Evolutionary conservation across 2,797 vertebrate species (phyloP).

Genomic region (Enteromius paludinosus): DNA sequence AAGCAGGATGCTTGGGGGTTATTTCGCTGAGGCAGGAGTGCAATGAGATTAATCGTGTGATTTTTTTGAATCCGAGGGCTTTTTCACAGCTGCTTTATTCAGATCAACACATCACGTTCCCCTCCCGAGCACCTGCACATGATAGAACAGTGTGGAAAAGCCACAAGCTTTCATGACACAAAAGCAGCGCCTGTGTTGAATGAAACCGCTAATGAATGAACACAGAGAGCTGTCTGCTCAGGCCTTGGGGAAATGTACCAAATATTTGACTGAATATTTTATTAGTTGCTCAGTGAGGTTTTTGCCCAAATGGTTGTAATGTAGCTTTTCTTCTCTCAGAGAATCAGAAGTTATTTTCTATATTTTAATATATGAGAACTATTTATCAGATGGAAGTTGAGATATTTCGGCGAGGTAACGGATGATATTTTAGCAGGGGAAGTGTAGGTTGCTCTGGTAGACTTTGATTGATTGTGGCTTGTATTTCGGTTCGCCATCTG

Average conservation of each 20-base stretch:
- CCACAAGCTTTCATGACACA: slow-evolving; percentile 19
- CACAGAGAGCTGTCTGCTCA: slow-evolving; percentile 29
- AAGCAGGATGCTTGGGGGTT: slow-evolving; percentile 1
- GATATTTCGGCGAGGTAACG: neutral
- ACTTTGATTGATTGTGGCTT: slow-evolving; percentile 8
- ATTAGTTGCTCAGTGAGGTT: slow-evolving; percentile 35
- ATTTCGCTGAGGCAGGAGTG: slow-evolving; percentile 37
- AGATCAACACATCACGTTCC: slow-evolving; percentile 14
- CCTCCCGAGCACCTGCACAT: slow-evolving; percentile 9
- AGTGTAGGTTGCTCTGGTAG: slow-evolving; percentile 3
- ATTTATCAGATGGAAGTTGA: slow-evolving; percentile 25
- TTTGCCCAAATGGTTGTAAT: slow-evolving; percentile 46
- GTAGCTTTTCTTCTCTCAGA: slow-evolving; percentile 47
- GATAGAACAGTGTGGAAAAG: slow-evolving; percentile 27
- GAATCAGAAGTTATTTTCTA: slow-evolving; percentile 39
- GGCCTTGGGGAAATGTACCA: slow-evolving; percentile 45
- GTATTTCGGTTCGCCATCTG: slow-evolving; percentile 1
- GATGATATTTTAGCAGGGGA: neutral
- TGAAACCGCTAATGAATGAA: slow-evolving; percentile 10
- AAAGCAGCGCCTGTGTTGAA: slow-evolving; percentile 30
- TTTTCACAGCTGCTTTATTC: slow-evolving; percentile 37
- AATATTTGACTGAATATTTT: slow-evolving; percentile 44
- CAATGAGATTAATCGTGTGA: slow-evolving; percentile 33
- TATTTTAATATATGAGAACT: slow-evolving; percentile 41
- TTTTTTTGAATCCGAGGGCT: slow-evolving; percentile 33